Percentiles rank a stretch among this genome's conserved stretches.
Conservation (phyloP, 2,797 vertebrate species). For the Graptemys geographica region DNA sequence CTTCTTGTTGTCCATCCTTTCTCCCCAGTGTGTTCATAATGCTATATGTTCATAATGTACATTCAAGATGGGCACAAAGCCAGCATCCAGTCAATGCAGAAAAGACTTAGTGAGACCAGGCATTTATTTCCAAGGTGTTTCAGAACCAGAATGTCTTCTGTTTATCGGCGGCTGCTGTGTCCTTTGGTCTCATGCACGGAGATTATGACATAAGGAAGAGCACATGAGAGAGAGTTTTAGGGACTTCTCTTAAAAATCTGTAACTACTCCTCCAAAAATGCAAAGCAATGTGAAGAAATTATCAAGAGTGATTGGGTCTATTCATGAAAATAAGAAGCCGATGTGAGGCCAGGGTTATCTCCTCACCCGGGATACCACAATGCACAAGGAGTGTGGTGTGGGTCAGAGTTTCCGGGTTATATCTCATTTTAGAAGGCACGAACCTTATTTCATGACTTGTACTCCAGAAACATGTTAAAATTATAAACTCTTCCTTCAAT, state of each 20-base stretch:
- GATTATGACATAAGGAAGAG: not conserved
- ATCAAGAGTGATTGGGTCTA: not conserved
- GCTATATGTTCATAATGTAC: not conserved
- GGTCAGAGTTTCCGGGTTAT: not conserved
- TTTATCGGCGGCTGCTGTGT: not conserved
- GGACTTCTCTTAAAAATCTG: not conserved
- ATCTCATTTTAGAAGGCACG: not conserved
- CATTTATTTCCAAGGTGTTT: not conserved
- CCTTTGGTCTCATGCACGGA: not conserved
- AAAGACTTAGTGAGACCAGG: not conserved
- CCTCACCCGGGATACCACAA: not conserved
- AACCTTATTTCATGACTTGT: not conserved
- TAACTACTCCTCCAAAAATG: not conserved
- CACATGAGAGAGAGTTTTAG: not conserved
- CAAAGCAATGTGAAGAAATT: not conserved
- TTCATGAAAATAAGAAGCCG: not conserved
- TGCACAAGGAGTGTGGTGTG: not conserved
- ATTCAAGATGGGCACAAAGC: not conserved
- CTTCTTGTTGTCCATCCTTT: not conserved
- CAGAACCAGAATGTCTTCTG: not conserved
- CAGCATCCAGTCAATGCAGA: not conserved
- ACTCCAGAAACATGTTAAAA: not conserved
- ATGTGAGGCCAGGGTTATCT: not conserved
- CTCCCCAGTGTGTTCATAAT: not conserved
- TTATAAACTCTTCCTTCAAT: not conserved